Evolutionary conservation across 2,888 invertebrate genomes (phyloP), one percentile per base, ranked within the genome.

Genomic region (Macrosoma leucophasiata): DNA sequence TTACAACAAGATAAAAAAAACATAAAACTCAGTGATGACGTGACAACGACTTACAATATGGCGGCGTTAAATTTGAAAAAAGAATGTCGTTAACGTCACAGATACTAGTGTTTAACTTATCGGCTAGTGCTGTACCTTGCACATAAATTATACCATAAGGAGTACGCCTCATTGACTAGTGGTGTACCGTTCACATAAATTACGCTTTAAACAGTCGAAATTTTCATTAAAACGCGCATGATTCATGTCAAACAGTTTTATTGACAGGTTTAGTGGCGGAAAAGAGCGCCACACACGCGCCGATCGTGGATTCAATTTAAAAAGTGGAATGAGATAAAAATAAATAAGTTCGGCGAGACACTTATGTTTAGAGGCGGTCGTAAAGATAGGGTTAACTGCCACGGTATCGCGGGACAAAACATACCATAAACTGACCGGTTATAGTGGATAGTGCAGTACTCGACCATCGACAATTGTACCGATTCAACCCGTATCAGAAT

Each of bases 321-420:
- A 81, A 79, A 76, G 69, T 71, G 71, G 72, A 81, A 81, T 79
- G 79, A 78, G 78, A 81, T 77, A 78, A 82, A 78, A 79, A 84
- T 81, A 84, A 82, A 82, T 81, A 82, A 81, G 77, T 74, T 74
- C 61, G 62, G 69, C 72, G 68, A 79, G 81, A 84, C 84, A 79
- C 82, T 81, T 79, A 82, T 79, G 84, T 81, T 81, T 81, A 79
- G 81, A 78, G 81, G 56, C 68, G 71, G 57, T 73, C 81, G 72
- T 84, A 84, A 82, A 84, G 82, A 84, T 82, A 81, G 81, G 81
- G 81, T 79, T 79, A 81, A 84, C 81, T 78, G 81, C 73, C 69
- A 71, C 66, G 59, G 75, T 76, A 75, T 73, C 75, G 71, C 67
- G 61, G 72, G 69, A 78, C 78, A 78, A 78, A 75, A 79, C 82